Percentiles rank a stretch among this genome's conserved stretches.
phyloP scores from a whole-genome alignment of 2,888 invertebrate genomes.

The Meteorus cinctellus region DNA sequence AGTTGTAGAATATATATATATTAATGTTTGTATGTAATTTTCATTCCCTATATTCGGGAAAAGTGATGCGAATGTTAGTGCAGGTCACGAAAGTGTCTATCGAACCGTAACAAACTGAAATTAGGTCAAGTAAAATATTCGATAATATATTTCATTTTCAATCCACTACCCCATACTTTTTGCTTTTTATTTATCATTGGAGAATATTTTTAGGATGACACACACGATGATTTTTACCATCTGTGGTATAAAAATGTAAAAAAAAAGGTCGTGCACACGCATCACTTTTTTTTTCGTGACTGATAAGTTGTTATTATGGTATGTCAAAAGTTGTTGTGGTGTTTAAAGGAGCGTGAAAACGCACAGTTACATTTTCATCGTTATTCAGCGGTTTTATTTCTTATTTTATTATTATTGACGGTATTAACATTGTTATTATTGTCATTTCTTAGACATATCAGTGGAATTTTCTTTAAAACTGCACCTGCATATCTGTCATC shows the following conservation, averaged over 20 bases:
- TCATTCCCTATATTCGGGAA: no score
- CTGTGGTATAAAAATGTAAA: background rate
- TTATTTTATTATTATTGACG: background rate
- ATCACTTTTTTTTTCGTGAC: conserved; percentile 5
- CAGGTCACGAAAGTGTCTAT: background rate
- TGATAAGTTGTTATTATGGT: background rate
- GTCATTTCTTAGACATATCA: background rate
- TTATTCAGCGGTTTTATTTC: background rate
- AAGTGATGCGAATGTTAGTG: background rate
- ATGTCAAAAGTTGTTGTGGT: background rate
- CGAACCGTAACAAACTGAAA: conserved; percentile 8
- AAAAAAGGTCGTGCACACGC: background rate
- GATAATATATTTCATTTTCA: background rate
- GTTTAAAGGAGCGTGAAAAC: conserved; percentile 37
- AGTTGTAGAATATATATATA: background rate
- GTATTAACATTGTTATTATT: background rate
- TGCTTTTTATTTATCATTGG: background rate
- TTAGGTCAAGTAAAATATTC: conserved; percentile 17
- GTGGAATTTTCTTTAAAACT: background rate
- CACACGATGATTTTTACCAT: background rate
- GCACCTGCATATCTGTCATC: conserved; percentile 6
- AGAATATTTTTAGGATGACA: background rate
- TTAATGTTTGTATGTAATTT: no score
- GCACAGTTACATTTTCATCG: conserved; percentile 21
- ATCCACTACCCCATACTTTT: background rate